Evolutionary conservation across 2,797 vertebrate species (phyloP), one percentile per base, ranked within the genome.

Genomic region (Neosilurus mollespiculum): DNA sequence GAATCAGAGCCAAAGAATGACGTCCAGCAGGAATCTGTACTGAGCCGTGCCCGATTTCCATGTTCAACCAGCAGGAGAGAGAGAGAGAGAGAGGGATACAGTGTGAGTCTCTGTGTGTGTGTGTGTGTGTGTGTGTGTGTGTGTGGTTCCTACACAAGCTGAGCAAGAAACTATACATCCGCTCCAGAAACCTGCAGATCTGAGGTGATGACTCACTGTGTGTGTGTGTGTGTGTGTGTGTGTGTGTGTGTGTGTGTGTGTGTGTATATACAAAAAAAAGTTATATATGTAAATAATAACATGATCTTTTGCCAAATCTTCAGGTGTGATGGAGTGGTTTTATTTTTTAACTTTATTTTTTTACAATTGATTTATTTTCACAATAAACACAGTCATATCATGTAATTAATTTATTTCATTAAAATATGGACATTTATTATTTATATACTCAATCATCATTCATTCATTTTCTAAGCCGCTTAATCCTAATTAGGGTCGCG

Each of bases 151-250:
- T 80, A 81, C n/a, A 76, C 77, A 54, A 51, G 66, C 43, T 81
- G 83, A 58, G 18, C 24, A 66, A 43, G 65, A 83, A 81, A 69
- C 59, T 53, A 43, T 69, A 79, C 67, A 80, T 89, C 84, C 79
- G 78, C 75, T 88, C 85, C 87, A 87, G 80, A 81, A 72, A 77
- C 83, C 84, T 81, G 87, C 86, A 80, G 83, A 61, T 88, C 81
- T 51, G 77, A 83, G 81, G 67, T 83, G 84, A 66, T 90, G 87
- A 90, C 85, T 89, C 88, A 89, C 79, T 54, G 20, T 56, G 71
- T 81, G 56, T 43, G 20, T 43, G 56, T 59, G 30, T 59, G 56
- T 58, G 26, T 59, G 16, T 76, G 53, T 56, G 71, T 56, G 72
- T 72, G 70, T 73, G 49, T 72, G 70, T 53, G 49, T 70, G 43